Evolutionary conservation across 2,888 invertebrate species (phyloP).

Genomic region (Therioaphis trifolii): DNA sequence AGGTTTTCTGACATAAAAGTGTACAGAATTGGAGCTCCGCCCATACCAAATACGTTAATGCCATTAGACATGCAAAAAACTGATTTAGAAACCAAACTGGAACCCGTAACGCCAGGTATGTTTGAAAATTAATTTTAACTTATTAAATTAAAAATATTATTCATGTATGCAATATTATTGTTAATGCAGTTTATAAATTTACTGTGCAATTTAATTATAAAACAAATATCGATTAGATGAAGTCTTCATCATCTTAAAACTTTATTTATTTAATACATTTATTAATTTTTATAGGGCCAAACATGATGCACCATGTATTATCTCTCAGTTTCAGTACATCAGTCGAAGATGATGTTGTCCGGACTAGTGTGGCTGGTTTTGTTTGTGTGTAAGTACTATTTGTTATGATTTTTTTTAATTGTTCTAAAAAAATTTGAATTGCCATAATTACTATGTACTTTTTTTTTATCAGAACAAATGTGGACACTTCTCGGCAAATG

Average conservation of each 20-base stretch:
- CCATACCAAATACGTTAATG: constrained; percentile 94
- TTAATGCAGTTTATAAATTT: too few relatives aligned
- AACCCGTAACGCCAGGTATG: constrained; percentile 79
- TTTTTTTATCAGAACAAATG: constrained; percentile 79
- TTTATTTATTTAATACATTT: not conserved
- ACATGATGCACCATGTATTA: constrained; percentile 87
- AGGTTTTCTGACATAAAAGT: constrained; percentile 90
- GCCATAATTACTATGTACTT: constrained; percentile 46
- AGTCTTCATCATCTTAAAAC: too few relatives aligned
- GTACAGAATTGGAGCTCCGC: constrained; percentile 93
- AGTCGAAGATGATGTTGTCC: constrained; percentile 85
- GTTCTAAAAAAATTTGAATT: not conserved
- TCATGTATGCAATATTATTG: too few relatives aligned
- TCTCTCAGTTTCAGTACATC: constrained; percentile 88
- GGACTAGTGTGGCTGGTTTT: constrained; percentile 89
- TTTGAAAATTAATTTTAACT: too few relatives aligned
- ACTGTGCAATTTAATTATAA: too few relatives aligned
- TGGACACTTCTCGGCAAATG: constrained; percentile 87
- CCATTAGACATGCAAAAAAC: constrained; percentile 94
- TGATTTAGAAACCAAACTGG: constrained; percentile 91
- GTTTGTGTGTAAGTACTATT: constrained; percentile 84
- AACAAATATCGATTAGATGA: too few relatives aligned
- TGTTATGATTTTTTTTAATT: constrained; percentile 2
- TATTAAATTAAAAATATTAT: too few relatives aligned
- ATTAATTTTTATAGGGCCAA: constrained; percentile 69